Evolutionary conservation across 2,113 vertebrate genomes (phyloP), one percentile per base, ranked within the genome.

Genomic region (Onychostoma macrolepis): DNA sequence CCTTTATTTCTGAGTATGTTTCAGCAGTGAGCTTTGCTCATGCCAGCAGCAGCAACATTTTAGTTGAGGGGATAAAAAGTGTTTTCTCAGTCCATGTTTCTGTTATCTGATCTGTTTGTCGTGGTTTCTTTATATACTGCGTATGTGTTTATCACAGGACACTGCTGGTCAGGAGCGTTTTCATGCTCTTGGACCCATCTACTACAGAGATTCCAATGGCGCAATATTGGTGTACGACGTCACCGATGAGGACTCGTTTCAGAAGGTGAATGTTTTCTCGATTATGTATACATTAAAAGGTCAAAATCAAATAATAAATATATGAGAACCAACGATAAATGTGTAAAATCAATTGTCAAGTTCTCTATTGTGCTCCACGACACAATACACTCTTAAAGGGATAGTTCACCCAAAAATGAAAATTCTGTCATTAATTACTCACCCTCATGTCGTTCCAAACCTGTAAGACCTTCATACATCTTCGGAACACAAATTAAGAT

Each of bases 131-230:
- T 58, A 21, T 41, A 26, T 17, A 38, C 0, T 13, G 3, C 21
- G 43, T 17, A 10, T 24, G 10, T 28, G 10, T 86, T 41, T 74
- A 58, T 11, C 36, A 87, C 94, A 99, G 98, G 98, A 99, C 94
- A 99, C 98, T 56, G 98, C 98, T 13, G 98, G 98, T 72, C 98
- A 99, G 95, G 98, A 99, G 93, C 95, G 98, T 83, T 99, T 99
- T 80, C 98, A 99, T 77, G 98, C 98, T 0, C 91, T 99, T 91
- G 98, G 98, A 69, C 98, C 98, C 0, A 99, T 99, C 94, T 99
- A 99, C 95, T 99, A 99, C 95, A 96, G 98, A 95, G 98, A 99
- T 94, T 99, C 98, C 88, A 99, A 99, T 76, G 98, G 98, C 91
- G 98, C 98, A 88, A 94, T 99, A 86, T 95, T 99, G 94, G 98